Evolutionary conservation across 1,140 invertebrate species (phyloP), one percentile per base, ranked within the genome.

Genomic region (Drosophila tani): DNA sequence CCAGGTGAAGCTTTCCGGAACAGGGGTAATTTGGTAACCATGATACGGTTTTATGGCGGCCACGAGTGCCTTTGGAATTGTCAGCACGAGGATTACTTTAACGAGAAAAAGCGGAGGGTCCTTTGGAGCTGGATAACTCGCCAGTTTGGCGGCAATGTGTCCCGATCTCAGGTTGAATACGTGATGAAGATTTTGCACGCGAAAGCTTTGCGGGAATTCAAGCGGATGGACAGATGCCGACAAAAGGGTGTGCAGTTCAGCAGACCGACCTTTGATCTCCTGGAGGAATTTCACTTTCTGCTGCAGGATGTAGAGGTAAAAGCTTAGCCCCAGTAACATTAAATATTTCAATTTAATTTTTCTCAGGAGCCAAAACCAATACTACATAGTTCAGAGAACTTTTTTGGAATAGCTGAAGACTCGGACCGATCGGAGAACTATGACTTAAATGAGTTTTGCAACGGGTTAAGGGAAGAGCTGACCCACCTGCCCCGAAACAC

Each of bases 11-110:
- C 55, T 15, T 62, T 75, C 27, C 1, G 8, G 5, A 35, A 60
- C 11, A 62, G n/a, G 38, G 47, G 49, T 19, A 75, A 75, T 49
- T 24, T 62, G 14, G 17, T 75, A 14, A 75, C 71, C 24, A 24
- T 75, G 27, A 63, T 75, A 19, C 56, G 71, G 15, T 75, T 75
- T 15, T 75, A 75, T 50, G 57, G 57, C 11, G 73, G 73, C 2
- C 73, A 73, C 45, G 73, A 75, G 35, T 75, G 73, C 17, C 68
- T 75, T 6, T 75, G 73, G 68, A 73, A 75, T 38, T 24, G 46
- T 15, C n/a, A 15, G 5, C 51, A 64, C 29, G 50, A n/a, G 11
- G 68, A 75, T 11, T 75, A 73, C 21, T 17, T 27, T 47, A 64
- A 75, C 21, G 11, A 29, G 4, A 35, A 3, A 0, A 73, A 73